Percentiles rank a stretch among this genome's conserved stretches.
phyloP scores from a whole-genome alignment of 37 sponge, comb jelly and placozoan species.

The Lycopodina hypogea region DNA sequence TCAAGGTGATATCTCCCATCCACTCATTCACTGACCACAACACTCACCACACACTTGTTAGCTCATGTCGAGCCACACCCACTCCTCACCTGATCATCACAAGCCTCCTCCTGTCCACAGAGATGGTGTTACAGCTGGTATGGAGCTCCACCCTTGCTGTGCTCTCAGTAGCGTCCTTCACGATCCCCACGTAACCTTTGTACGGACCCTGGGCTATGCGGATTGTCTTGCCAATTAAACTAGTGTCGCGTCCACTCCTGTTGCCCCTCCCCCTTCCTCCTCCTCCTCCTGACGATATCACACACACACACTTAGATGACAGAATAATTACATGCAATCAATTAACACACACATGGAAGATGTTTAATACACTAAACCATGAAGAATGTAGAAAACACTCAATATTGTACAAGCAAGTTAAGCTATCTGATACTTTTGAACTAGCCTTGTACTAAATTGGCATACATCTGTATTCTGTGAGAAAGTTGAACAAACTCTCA shows the following conservation, averaged over 20 bases:
- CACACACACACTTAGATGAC: background rate
- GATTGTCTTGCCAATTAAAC: constrained; percentile 87
- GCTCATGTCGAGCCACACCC: no score
- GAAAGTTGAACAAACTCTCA: no score
- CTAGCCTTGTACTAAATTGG: no score
- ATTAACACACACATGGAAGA: background rate
- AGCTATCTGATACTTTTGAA: no score
- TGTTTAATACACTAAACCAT: no score
- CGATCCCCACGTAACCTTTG: constrained; percentile 97
- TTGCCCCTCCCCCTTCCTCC: constrained; percentile 66
- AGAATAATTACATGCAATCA: background rate
- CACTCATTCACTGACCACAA: no score
- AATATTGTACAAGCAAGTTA: no score
- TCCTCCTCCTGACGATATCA: constrained; percentile 48
- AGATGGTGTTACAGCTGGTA: constrained; percentile 86
- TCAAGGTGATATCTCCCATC: no score
- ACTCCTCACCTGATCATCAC: constrained; percentile 39
- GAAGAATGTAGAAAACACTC: no score
- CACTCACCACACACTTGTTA: no score
- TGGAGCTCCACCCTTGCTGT: constrained; percentile 96
- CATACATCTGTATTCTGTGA: no score
- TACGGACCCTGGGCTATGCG: constrained; percentile 87
- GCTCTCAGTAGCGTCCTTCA: constrained; percentile 93
- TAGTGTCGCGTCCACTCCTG: constrained; percentile 63
- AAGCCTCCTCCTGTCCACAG: constrained; percentile 72